A percentile compares a stretch with the other conserved stretches of the same genome.
Evolutionary conservation across 37 sponge, comb jelly and placozoan species (phyloP).

Genomic region (Ephydatia muelleri): DNA sequence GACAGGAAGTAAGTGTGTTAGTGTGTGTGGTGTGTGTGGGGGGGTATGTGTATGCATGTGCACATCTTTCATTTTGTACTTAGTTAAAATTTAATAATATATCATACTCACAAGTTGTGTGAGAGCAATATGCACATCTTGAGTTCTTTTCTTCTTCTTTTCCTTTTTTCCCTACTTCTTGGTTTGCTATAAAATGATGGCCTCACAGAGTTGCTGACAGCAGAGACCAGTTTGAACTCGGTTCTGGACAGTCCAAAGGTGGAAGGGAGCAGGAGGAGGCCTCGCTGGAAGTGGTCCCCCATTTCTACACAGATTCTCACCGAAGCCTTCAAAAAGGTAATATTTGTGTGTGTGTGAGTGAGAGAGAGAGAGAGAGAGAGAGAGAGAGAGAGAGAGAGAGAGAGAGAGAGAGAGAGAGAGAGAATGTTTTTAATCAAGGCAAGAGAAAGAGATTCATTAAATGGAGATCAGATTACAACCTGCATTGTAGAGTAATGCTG

Average conservation of each 20-base stretch:
- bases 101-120: background rate
- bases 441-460: background rate
- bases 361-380: background rate
- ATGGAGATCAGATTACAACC: too few relatives aligned
- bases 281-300: conserved; percentile 73
- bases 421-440: background rate
- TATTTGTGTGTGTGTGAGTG: too few relatives aligned
- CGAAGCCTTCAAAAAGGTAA: conserved; percentile 68
- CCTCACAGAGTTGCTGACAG: conserved; percentile 31
- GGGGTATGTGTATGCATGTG: background rate
- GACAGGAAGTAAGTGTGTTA: conserved; percentile 38
- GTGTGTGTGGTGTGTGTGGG: too few relatives aligned
- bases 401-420: background rate
- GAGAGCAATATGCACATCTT: background rate
- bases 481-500: too few relatives aligned
- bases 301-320: conserved; percentile 70
- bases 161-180: background rate
- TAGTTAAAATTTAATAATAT: background rate
- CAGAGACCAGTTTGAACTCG: conserved; percentile 42
- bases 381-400: background rate
- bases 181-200: background rate
- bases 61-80: background rate
- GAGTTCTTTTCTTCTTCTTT: background rate
- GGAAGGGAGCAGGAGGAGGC: conserved; percentile 56
- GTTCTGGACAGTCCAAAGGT: conserved; percentile 61